phyloP scores from a whole-genome alignment of 2,888 invertebrate species.

The Hydropsyche betteni region DNA sequence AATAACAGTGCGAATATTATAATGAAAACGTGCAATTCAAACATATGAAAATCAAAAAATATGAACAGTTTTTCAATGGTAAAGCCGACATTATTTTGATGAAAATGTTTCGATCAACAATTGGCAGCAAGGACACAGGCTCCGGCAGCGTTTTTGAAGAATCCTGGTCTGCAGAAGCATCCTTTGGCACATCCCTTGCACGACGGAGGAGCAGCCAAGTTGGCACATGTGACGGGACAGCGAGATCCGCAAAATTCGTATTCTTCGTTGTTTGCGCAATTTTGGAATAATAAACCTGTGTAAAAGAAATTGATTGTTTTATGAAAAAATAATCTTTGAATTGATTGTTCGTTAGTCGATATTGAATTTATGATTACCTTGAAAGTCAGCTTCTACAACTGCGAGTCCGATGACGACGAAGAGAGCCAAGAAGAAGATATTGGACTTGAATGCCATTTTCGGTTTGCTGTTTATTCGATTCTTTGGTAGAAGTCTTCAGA shows the following conservation, averaged over 20 bases:
- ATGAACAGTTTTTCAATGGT: too few relatives aligned
- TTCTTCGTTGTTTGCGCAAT: background rate
- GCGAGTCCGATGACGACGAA: background rate
- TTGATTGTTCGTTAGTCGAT: background rate
- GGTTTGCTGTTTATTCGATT: too few relatives aligned
- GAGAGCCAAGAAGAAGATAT: background rate
- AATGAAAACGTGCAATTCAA: too few relatives aligned
- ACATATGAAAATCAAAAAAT: too few relatives aligned
- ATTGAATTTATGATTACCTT: background rate
- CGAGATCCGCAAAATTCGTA: background rate
- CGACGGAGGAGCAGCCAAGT: conserved; percentile 17
- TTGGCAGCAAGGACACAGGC: background rate
- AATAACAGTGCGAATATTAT: too few relatives aligned
- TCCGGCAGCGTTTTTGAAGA: conserved; percentile 8
- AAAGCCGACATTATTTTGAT: too few relatives aligned
- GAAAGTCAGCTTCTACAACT: background rate
- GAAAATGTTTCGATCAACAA: background rate
- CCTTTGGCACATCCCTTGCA: conserved; percentile 9
- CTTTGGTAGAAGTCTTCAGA: background rate
- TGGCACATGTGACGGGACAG: conserved; percentile 27
- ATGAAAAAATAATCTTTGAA: background rate
- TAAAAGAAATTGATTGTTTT: background rate
- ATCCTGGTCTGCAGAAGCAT: conserved; percentile 29
- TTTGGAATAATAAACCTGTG: background rate
- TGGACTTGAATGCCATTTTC: conserved; percentile 15